A percentile compares a stretch with the other conserved stretches of the same genome.
phyloP scores from a whole-genome alignment of 2,113 vertebrate species.

The Amazona vittata region DNA sequence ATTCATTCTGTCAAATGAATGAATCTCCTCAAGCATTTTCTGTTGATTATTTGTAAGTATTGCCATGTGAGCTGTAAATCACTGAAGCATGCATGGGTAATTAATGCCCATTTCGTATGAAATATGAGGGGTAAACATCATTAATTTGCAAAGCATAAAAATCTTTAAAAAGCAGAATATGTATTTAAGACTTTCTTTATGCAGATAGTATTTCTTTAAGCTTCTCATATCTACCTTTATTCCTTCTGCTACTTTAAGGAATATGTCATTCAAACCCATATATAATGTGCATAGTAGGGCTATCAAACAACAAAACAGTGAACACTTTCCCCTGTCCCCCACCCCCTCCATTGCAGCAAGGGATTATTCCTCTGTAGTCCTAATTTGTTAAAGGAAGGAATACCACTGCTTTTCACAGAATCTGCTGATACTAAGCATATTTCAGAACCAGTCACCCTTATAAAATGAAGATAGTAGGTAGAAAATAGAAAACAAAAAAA shows the following conservation, averaged over 20 bases:
- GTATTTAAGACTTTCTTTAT: not conserved
- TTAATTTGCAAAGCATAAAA: not conserved
- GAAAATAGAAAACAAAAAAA: not conserved
- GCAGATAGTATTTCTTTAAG: not conserved
- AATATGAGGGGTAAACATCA: constrained; percentile 20
- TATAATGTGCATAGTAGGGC: not conserved
- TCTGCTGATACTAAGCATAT: not conserved
- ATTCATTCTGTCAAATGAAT: constrained; percentile 37
- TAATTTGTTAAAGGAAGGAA: not conserved
- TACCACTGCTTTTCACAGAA: not conserved
- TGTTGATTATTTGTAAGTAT: constrained; percentile 52
- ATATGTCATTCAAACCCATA: not conserved
- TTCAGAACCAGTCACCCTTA: not conserved
- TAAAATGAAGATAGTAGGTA: not conserved
- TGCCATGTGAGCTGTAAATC: constrained; percentile 23
- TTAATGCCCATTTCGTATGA: constrained; percentile 26
- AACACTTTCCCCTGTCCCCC: too few species aligned
- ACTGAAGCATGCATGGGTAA: not conserved
- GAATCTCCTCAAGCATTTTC: constrained; percentile 42
- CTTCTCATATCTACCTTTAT: not conserved
- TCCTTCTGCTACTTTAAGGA: not conserved
- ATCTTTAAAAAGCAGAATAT: not conserved
- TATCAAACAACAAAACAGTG: not conserved
- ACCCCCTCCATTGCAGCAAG: not conserved
- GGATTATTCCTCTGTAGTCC: not conserved